Evolutionary conservation across 2,888 invertebrate species (phyloP).

Genomic region (Cantharis nigra): DNA sequence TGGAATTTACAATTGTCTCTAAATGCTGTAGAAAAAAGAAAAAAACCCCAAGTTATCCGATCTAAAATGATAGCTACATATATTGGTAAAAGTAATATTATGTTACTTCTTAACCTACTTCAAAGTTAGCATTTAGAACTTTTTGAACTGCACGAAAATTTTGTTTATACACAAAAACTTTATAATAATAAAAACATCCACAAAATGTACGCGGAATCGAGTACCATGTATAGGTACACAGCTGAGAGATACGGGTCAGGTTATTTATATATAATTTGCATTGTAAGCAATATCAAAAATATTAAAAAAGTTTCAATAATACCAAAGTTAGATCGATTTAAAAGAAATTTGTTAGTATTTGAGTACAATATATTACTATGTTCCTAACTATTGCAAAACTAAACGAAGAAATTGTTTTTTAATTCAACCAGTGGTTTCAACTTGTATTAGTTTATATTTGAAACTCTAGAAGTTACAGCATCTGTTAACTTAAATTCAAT

Average conservation of each 20-base stretch:
- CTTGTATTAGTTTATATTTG: no score
- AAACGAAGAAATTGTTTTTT: background rate
- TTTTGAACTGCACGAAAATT: background rate
- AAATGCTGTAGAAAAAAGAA: no score
- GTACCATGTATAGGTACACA: background rate
- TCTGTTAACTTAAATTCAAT: background rate
- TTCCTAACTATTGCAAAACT: background rate
- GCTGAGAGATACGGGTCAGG: background rate
- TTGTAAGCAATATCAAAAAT: background rate
- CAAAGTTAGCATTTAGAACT: background rate
- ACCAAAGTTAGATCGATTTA: no score
- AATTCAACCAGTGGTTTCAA: background rate
- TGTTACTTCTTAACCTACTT: background rate
- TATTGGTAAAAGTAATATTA: background rate
- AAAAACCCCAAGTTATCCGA: background rate
- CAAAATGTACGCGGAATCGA: background rate
- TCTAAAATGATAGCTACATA: background rate
- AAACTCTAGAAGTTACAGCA: no score
- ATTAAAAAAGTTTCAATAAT: background rate
- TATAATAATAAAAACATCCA: background rate
- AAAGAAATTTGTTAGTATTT: no score
- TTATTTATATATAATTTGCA: background rate
- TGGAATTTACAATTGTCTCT: no score
- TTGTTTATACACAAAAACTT: background rate
- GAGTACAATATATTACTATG: background rate